Evolutionary conservation across 1,140 invertebrate species (phyloP), one percentile per base, ranked within the genome.

Genomic region (Bombus polaris): DNA sequence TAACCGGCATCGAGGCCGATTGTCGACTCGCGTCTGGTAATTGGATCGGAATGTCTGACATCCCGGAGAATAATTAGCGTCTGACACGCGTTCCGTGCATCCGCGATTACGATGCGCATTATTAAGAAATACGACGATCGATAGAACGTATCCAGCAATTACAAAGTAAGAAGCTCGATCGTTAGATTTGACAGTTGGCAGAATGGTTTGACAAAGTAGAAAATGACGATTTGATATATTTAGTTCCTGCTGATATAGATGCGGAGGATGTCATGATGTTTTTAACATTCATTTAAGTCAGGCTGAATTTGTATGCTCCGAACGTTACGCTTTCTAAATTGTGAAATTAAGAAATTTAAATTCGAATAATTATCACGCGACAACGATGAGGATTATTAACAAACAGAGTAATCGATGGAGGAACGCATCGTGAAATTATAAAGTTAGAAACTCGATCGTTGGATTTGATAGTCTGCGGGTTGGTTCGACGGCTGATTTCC

Each of bases 51-150:
- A 85, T 80, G 74, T 44, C 66, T 39, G 77, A 65, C 73, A 71
- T 88, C 47, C 79, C 18, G 68, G 53, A 65, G 85, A 88, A 75
- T 72, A 84, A 83, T 87, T 87, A 87, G 65, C 82, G 75, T 77
- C 39, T 32, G 73, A 62, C 81, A 42, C 32, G 32, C n/a, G n/a
- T 59, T 71, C 42, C 35, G 62, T 62, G 71, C 47, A 70, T 84
- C 66, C 66, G 25, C 76, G n/a, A 42, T 22, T 65, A 66, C 70
- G 32, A 37, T 28, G 6, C 62, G 35, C 10, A 18, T 44, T 32
- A 75, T 83, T 39, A 53, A 57, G 53, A 85, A 37, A 37, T 39
- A 8, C 28, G 10, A 12, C 3, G 25, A 28, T 39, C 42, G 32
- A 53, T 39, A n/a, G 37, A 42, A 18, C 22, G 66, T 18, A 59